Conservation (phyloP, 2,113 vertebrate genomes). For the Spheniscus mendiculus region DNA sequence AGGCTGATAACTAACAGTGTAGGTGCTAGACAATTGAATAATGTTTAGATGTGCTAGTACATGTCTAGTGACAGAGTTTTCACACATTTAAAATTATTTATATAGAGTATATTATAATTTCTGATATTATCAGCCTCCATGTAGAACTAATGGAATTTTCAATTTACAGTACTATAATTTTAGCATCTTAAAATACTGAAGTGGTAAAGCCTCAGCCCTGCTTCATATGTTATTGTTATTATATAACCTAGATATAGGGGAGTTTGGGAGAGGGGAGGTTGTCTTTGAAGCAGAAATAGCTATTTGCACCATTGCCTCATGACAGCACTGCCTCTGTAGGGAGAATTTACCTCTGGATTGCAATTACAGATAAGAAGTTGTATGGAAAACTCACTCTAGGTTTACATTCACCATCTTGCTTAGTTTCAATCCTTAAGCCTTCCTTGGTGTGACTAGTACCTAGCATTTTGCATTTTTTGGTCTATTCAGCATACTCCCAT, state of each 20-base stretch:
- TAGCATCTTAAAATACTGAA: neutral
- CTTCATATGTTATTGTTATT: neutral
- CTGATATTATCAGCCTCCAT: neutral
- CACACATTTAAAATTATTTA: neutral
- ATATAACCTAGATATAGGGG: neutral
- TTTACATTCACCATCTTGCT: neutral
- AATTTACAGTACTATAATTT: neutral
- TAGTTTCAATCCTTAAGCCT: neutral
- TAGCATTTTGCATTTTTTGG: neutral
- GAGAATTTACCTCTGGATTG: neutral
- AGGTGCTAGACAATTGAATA: neutral
- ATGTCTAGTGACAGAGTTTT: neutral
- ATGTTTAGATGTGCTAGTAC: neutral
- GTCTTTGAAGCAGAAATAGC: neutral
- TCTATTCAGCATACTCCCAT: neutral
- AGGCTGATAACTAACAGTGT: neutral
- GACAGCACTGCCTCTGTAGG: neutral
- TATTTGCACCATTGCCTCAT: neutral
- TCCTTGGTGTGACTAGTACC: neutral
- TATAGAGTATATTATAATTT: neutral
- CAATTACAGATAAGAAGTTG: neutral
- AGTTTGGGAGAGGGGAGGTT: neutral
- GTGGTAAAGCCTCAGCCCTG: neutral
- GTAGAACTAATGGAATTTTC: neutral
- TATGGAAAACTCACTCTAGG: neutral